Conservation (phyloP, 2,888 invertebrate species). For the Arrhopalites spinosus region DNA sequence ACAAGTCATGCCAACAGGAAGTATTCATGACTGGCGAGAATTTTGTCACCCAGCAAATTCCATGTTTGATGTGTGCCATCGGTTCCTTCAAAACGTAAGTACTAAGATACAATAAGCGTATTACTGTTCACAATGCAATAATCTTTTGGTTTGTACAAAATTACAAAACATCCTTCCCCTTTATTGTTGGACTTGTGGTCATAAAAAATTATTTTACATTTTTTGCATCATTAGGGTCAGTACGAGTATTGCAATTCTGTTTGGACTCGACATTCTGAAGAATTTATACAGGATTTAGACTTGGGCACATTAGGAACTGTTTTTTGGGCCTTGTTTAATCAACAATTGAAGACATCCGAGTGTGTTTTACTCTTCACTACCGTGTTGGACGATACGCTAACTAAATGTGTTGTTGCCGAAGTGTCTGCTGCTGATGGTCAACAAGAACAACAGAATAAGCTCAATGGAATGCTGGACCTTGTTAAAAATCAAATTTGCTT, state of each 20-base stretch:
- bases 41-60: conserved; percentile 47
- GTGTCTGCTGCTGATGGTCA: not conserved
- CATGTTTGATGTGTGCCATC: conserved; percentile 47
- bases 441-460: not conserved
- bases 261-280: conserved; percentile 52
- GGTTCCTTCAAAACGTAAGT: conserved; percentile 50
- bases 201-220: too few relatives aligned
- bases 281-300: conserved; percentile 45
- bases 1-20: conserved; percentile 44
- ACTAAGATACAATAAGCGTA: too few relatives aligned
- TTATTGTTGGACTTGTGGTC: not conserved
- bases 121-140: too few relatives aligned
- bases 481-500: conserved; percentile 48
- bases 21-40: conserved; percentile 47
- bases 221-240: conserved; percentile 38
- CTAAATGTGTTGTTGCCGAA: conserved; percentile 41
- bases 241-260: conserved; percentile 49
- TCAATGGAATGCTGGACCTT: conserved; percentile 29
- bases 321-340: conserved; percentile 45
- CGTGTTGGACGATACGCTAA: conserved; percentile 46
- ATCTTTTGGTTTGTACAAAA: not conserved
- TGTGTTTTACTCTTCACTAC: conserved; percentile 45
- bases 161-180: not conserved
- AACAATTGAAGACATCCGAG: conserved; percentile 36
- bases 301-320: conserved; percentile 42